A percentile compares a stretch with the other conserved stretches of the same genome.
Conservation (phyloP, 2,113 vertebrate species). For the Brachyistius frenatus region DNA sequence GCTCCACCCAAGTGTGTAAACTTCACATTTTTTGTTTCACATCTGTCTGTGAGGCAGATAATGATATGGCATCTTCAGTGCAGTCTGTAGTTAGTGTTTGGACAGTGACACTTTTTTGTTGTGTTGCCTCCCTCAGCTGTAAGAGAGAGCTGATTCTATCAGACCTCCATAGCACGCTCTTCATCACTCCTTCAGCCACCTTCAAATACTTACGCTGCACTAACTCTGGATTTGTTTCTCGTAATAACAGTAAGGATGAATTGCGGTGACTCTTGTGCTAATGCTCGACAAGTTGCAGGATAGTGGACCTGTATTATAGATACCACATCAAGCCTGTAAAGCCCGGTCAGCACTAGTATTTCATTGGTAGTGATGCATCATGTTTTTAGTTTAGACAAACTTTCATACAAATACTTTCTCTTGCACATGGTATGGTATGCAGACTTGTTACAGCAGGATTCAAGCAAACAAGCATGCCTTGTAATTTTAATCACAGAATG, state of each 20-base stretch:
- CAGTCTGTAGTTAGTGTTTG: conserved; percentile 50
- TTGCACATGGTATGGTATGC: conserved; percentile 61
- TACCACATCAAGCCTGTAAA: conserved; percentile 3
- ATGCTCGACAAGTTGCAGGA: not conserved
- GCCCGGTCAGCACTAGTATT: conserved; percentile 13
- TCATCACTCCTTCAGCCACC: not conserved
- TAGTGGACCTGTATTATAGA: not conserved
- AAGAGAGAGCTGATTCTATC: not conserved
- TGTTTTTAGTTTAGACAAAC: conserved; percentile 20
- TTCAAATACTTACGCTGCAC: not conserved
- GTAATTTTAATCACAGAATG: conserved; percentile 62
- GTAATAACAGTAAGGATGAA: not conserved
- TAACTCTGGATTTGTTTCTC: not conserved
- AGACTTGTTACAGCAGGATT: conserved; percentile 73
- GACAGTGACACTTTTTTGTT: conserved; percentile 29
- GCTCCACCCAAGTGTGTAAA: conserved; percentile 47
- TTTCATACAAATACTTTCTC: conserved; percentile 29
- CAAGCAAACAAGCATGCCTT: conserved; percentile 29
- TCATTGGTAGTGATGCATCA: conserved; percentile 30
- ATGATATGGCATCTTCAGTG: conserved; percentile 30
- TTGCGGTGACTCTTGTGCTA: not conserved
- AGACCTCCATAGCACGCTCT: not conserved
- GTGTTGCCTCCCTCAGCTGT: not conserved
- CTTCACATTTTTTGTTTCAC: not conserved
- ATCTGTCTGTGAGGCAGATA: conserved; percentile 29